Evolutionary conservation across 2,888 invertebrate genomes (phyloP).

Genomic region (Sthenelais limicola): DNA sequence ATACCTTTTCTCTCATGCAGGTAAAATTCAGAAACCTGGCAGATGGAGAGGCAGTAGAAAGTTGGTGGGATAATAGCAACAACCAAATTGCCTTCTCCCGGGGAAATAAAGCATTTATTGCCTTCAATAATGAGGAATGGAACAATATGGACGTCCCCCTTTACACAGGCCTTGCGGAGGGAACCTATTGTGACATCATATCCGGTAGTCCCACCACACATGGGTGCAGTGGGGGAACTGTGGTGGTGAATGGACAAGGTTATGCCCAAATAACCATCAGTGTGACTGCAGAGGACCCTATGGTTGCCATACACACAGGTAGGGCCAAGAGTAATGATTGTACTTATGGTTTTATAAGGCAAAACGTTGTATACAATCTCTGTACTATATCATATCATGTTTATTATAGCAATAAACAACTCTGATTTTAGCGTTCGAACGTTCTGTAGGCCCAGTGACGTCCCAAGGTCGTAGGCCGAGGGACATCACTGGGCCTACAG

Average conservation of each 20-base stretch:
- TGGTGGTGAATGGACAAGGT: constrained; percentile 78
- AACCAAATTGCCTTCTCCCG: constrained; percentile 66
- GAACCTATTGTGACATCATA: constrained; percentile 69
- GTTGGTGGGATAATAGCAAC: constrained; percentile 61
- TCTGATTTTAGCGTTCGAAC: no score
- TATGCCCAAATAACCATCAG: constrained; percentile 75
- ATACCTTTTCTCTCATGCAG: constrained; percentile 72
- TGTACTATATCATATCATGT: no score
- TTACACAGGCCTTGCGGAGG: constrained; percentile 67
- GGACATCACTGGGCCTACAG: no score
- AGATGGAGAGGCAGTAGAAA: constrained; percentile 71
- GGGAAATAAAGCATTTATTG: constrained; percentile 68
- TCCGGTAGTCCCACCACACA: constrained; percentile 54
- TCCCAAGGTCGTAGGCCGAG: no score
- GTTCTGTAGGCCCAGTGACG: no score
- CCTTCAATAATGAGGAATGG: constrained; percentile 60
- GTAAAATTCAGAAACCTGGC: constrained; percentile 81
- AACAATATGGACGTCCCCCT: constrained; percentile 60
- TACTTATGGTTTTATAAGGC: no score
- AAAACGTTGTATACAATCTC: no score
- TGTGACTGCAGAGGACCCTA: constrained; percentile 78
- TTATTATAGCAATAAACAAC: no score
- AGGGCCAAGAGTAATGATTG: no score
- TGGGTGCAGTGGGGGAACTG: constrained; percentile 68
- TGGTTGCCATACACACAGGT: constrained; percentile 85